Evolutionary conservation across 2,113 vertebrate genomes (phyloP), one percentile per base, ranked within the genome.

Genomic region (Kobus ellipsiprymnus): DNA sequence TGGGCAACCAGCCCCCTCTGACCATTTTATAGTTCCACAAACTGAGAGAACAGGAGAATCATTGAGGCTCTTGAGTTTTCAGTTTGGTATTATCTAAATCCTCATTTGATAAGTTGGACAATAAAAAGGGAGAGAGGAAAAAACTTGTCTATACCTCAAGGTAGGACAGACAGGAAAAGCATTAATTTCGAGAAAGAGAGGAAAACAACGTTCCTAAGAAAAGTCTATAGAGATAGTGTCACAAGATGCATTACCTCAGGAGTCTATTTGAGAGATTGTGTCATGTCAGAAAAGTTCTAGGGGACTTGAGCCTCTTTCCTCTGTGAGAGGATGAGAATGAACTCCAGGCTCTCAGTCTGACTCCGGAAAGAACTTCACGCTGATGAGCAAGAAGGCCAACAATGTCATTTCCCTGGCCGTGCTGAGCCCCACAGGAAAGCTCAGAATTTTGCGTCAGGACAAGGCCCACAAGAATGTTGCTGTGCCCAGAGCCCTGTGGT

Each of bases 181-280:
- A 40, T 62, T 96, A 96, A 96, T 98, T 97, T 94, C 90, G 97
- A 97, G 94, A 54, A 93, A 30, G 87, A 52, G 19, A 85, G 33
- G 11, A 67, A 57, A 93, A 71, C 15, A 95, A 90, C 96, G 81
- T 81, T 96, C 90, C 85, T 91, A 6, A 21, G 90, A 80, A 94
- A 64, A 92, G 46, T 89, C 96, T 97, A 3, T 40, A 27, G 91
- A 95, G 96, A 48, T 2, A 1, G 60, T 62, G 67, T 98, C 98
- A 98, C 46, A 93, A 96, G 98, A 96, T 94, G 95, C 96, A 95
- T 96, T 95, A 97, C 97, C 84, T 98, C 96, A 96, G 91, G 50
- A 89, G 95, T 97, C 96, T 97, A 0, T 98, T 98, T 97, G 95
- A 97, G 97, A 97, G 84, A 85, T 80, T 95, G 89, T 95, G 93